phyloP scores from a whole-genome alignment of 2,113 vertebrate species.

The Gallinago undulata region DNA sequence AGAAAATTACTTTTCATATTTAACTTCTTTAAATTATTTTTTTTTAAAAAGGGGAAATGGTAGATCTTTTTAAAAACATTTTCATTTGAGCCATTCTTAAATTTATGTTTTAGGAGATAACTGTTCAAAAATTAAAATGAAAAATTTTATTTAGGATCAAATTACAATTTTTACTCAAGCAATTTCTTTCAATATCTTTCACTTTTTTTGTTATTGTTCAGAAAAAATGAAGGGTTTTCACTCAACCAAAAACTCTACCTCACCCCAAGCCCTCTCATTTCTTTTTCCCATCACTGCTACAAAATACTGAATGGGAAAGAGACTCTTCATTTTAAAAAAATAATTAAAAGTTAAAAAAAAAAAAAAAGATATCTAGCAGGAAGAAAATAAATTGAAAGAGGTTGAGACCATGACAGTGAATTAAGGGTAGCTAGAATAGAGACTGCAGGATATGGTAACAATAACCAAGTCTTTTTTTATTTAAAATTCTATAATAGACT shows the following conservation, averaged over 20 bases:
- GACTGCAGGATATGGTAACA: no score
- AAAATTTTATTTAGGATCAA: not conserved
- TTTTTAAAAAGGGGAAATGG: not conserved
- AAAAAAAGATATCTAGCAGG: not conserved
- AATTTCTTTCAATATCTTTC: not conserved
- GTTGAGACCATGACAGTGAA: not conserved
- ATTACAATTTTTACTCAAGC: not conserved
- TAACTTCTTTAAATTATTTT: not conserved
- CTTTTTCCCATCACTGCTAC: not conserved
- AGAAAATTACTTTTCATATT: not conserved
- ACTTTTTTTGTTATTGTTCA: not conserved
- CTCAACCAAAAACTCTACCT: not conserved
- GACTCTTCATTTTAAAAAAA: not conserved
- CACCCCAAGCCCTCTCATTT: not conserved
- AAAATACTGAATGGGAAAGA: not conserved
- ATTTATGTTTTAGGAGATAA: not conserved
- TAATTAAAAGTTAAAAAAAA: no score
- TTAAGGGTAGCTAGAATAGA: not conserved
- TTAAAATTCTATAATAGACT: not conserved
- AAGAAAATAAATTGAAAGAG: not conserved
- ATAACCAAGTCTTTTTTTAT: not conserved
- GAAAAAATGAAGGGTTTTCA: not conserved
- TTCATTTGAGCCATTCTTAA: not conserved
- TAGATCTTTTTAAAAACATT: rapidly evolving
- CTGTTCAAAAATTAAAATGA: not conserved